Evolutionary conservation across 2,113 vertebrate species (phyloP).

Genomic region (Lucifuga dentata): DNA sequence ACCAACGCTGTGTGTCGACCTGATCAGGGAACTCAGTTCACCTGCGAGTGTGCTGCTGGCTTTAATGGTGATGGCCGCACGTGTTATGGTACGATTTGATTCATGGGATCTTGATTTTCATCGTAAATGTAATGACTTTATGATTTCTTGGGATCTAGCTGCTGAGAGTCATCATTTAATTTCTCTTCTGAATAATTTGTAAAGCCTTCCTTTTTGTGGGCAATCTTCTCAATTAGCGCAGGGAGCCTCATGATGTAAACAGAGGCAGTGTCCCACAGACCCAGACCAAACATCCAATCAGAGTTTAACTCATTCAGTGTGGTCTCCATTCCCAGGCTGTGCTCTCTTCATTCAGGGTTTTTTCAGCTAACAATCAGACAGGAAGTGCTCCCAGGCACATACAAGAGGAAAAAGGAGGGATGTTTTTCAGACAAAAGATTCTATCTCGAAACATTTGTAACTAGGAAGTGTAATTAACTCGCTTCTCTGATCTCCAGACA

Average conservation of each 20-base stretch:
- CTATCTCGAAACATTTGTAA: slow-evolving; percentile 63
- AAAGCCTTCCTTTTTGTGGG: slow-evolving; percentile 62
- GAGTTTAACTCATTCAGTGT: slow-evolving; percentile 12
- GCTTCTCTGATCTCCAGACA: slow-evolving; percentile 30
- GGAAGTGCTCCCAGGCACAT: slow-evolving; percentile 52
- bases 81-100: slow-evolving; percentile 85
- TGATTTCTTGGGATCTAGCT: not conserved
- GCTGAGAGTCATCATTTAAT: slow-evolving; percentile 35
- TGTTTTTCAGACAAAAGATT: slow-evolving; percentile 66
- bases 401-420: slow-evolving; percentile 58
- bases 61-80: slow-evolving; percentile 89
- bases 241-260: slow-evolving; percentile 47
- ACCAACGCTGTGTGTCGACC: slow-evolving; percentile 89
- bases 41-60: slow-evolving; percentile 89
- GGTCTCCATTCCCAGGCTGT: slow-evolving; percentile 1
- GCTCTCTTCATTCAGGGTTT: slow-evolving; percentile 5
- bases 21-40: slow-evolving; percentile 83
- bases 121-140: not conserved
- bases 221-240: slow-evolving; percentile 57
- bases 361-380: slow-evolving; percentile 40
- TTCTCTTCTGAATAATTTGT: slow-evolving; percentile 11
- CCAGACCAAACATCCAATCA: slow-evolving; percentile 17
- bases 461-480: slow-evolving; percentile 60
- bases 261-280: slow-evolving; percentile 24
- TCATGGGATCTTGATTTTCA: not conserved